phyloP scores from a whole-genome alignment of 2,888 invertebrate species.

The Melanchra persicariae region DNA sequence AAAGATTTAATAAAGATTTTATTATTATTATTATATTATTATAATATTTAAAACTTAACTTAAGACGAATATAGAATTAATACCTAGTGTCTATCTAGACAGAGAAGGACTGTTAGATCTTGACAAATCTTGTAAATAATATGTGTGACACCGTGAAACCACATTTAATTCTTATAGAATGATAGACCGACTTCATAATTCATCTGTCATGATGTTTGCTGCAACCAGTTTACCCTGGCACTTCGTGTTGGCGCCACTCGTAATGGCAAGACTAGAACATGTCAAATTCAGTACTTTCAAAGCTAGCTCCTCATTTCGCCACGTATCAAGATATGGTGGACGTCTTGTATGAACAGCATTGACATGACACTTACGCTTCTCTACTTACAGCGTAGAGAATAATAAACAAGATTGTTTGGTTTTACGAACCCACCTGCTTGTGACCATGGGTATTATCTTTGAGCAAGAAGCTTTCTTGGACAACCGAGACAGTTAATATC shows the following conservation, averaged over 20 bases:
- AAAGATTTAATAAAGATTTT: too few species aligned
- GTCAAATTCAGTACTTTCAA: neutral
- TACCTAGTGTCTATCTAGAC: neutral
- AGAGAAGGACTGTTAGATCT: neutral
- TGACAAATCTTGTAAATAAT: slow-evolving; percentile 1
- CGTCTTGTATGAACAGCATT: neutral
- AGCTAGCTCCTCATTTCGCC: slow-evolving; percentile 4
- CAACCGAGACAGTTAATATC: neutral
- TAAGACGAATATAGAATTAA: neutral
- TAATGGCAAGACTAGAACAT: too few species aligned
- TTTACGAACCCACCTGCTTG: slow-evolving; percentile 12
- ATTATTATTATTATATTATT: too few species aligned
- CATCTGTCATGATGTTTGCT: slow-evolving; percentile 2
- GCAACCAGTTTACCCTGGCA: neutral
- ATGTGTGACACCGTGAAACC: slow-evolving; percentile 16
- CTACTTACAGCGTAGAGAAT: slow-evolving; percentile 19
- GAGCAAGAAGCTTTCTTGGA: slow-evolving; percentile 6
- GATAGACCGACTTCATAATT: neutral
- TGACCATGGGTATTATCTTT: neutral
- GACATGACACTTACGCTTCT: slow-evolving; percentile 33
- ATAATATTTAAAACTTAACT: too few species aligned
- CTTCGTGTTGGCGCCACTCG: slow-evolving; percentile 8
- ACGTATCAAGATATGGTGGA: slow-evolving; percentile 9
- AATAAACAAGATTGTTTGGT: slow-evolving; percentile 28
- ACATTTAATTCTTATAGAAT: slow-evolving; percentile 29